Evolutionary conservation across 2,113 vertebrate genomes (phyloP), one percentile per base, ranked within the genome.

Genomic region (Hippoglossus stenolepis): DNA sequence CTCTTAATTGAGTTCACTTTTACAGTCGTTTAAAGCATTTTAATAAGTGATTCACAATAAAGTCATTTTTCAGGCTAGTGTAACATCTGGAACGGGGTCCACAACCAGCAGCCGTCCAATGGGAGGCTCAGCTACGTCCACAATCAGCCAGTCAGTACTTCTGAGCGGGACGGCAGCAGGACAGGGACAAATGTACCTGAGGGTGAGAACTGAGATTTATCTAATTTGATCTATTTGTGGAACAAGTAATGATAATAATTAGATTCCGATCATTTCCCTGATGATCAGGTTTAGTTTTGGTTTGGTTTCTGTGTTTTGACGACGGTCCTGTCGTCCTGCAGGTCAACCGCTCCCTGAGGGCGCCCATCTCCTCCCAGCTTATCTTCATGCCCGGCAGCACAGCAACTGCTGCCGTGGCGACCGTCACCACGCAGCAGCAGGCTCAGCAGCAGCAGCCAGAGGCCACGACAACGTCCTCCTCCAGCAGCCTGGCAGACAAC

Each of bases 371-470:
- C 75, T 96, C 97, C 53, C 97, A 99, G 66, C 97, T 99, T 90
- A 99, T 99, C 94, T 96, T 99, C 85, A 98, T 99, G 98, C 97
- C 97, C n/a, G 96, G 97, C 10, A 96, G 94, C 91, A 95, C 97
- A 0, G 94, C 97, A 75, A 96, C 97, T 4, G 95, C 97, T 62
- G 95, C 98, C 20, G 89, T 94, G 75, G 92, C 94, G 45, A 92
- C 93, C 0, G 93, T 94, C 38, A 66, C 93, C 57, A 93, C 94
- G 85, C 94, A 94, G 56, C 92, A 92, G 0, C 94, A 92, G 45
- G 85, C 92, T 43, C 93, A 81, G 66, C 93, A 90, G 47, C 91
- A 97, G 87, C 96, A 53, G 59, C 28, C 96, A 85, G 97, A 98
- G 87, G 94, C 94, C 7, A 85, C 95, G 2, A 89, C 96, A 8